These are phyloP conservation scores for Platichthys flesus DNA, from an alignment of 2,113 vertebrate genomes.

Conservation along the genomic window DNA sequence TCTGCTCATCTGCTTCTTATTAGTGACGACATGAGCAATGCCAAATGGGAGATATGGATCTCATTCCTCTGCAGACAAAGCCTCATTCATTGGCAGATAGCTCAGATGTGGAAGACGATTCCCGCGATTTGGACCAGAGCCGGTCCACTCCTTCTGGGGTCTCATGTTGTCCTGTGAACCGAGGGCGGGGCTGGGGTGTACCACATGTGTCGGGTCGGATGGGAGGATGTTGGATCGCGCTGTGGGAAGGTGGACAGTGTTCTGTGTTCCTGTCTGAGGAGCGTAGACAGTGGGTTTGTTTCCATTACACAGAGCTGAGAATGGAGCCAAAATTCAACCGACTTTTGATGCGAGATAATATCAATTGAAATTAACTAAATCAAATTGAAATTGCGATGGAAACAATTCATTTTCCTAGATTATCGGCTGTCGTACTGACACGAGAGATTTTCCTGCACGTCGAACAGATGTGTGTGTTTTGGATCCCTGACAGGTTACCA, in stretches of 20 bases:
- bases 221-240: conserved; percentile 24
- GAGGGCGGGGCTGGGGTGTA: conserved; percentile 14
- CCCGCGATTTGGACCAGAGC: conserved; percentile 56
- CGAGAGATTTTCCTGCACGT: conserved; percentile 12
- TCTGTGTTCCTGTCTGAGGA: conserved; percentile 12
- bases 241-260: conserved; percentile 18
- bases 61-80: conserved; percentile 80
- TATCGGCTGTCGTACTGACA: background rate
- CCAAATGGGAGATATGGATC: conserved; percentile 82
- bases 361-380: no score
- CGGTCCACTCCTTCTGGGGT: conserved; percentile 51
- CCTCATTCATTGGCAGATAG: conserved; percentile 79
- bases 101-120: conserved; percentile 77
- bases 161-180: conserved; percentile 55
- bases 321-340: background rate
- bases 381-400: no score
- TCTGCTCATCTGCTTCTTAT: conserved; percentile 82
- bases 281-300: background rate
- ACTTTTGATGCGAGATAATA: background rate
- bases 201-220: conserved; percentile 45
- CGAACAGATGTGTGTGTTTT: conserved; percentile 54
- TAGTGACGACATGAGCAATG: conserved; percentile 76
- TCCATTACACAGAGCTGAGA: background rate
- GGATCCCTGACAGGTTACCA: conserved; percentile 30
- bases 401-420: no score